phyloP scores from a whole-genome alignment of 2,113 vertebrate species.

The Eira barbara region DNA sequence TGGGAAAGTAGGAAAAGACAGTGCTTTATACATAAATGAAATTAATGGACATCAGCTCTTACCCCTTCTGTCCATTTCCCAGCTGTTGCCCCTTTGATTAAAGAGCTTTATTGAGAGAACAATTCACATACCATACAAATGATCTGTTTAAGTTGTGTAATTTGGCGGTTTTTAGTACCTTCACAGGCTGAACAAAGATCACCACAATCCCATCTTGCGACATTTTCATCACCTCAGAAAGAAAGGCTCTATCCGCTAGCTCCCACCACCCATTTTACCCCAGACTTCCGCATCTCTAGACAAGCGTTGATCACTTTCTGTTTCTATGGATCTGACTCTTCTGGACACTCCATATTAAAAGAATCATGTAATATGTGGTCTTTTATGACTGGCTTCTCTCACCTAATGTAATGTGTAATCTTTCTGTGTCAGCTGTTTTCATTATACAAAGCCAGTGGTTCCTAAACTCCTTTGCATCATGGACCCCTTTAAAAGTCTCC shows the following conservation, averaged over 20 bases:
- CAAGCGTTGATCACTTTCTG: not conserved
- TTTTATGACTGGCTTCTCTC: not conserved
- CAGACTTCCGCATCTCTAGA: not conserved
- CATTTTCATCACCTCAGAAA: not conserved
- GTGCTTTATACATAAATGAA: rapidly evolving
- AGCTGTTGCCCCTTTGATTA: not conserved
- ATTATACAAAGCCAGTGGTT: not conserved
- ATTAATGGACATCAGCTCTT: not conserved
- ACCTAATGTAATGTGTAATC: not conserved
- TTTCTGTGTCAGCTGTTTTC: not conserved
- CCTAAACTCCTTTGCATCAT: not conserved
- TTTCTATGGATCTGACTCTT: not conserved
- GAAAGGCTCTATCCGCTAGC: rapidly evolving
- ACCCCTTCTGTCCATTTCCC: not conserved
- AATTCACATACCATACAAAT: not conserved
- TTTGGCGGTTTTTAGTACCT: not conserved
- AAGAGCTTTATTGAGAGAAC: not conserved
- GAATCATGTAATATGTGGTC: not conserved
- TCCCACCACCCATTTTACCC: rapidly evolving
- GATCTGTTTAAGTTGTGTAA: not conserved
- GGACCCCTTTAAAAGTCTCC: not conserved
- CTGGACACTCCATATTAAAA: not conserved
- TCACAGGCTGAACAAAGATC: not conserved
- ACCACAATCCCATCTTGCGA: not conserved
- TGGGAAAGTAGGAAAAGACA: not conserved